Evolutionary conservation across 2,888 invertebrate genomes (phyloP).

Genomic region (Unio delphinus): DNA sequence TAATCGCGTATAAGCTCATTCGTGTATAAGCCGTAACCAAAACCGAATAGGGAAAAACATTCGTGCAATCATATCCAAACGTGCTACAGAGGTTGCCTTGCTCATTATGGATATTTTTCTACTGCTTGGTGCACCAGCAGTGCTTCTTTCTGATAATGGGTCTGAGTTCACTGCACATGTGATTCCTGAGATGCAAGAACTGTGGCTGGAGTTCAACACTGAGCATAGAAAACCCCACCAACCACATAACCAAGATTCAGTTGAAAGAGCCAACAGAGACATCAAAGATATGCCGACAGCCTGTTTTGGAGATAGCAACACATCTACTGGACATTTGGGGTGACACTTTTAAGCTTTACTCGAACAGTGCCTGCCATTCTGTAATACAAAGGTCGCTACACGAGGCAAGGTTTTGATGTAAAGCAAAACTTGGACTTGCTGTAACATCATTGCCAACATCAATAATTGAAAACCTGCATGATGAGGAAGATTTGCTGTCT

Average conservation of each 20-base stretch:
- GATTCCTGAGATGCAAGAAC: conserved; percentile 15
- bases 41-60: neutral
- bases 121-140: conserved; percentile 17
- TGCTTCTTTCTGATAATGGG: conserved; percentile 24
- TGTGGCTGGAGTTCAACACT: conserved; percentile 26
- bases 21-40: too few relatives aligned
- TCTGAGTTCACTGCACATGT: conserved; percentile 26
- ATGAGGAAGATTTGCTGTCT: conserved; percentile 5
- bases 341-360: conserved; percentile 25
- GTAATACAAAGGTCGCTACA: conserved; percentile 21
- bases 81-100: conserved; percentile 20
- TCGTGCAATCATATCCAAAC: conserved; percentile 14
- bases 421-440: conserved; percentile 17
- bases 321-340: conserved; percentile 19
- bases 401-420: conserved; percentile 17
- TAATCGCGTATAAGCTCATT: too few relatives aligned
- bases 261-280: conserved; percentile 27
- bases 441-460: conserved; percentile 10
- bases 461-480: conserved; percentile 4
- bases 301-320: conserved; percentile 28
- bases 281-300: conserved; percentile 32
- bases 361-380: conserved; percentile 17
- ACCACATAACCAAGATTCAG: conserved; percentile 25
- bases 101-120: conserved; percentile 21
- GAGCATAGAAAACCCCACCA: conserved; percentile 28